Percentiles rank a stretch among this genome's conserved stretches.
Evolutionary conservation across 2,888 invertebrate genomes (phyloP).

Genomic region (Melikaiella ostensackeni): DNA sequence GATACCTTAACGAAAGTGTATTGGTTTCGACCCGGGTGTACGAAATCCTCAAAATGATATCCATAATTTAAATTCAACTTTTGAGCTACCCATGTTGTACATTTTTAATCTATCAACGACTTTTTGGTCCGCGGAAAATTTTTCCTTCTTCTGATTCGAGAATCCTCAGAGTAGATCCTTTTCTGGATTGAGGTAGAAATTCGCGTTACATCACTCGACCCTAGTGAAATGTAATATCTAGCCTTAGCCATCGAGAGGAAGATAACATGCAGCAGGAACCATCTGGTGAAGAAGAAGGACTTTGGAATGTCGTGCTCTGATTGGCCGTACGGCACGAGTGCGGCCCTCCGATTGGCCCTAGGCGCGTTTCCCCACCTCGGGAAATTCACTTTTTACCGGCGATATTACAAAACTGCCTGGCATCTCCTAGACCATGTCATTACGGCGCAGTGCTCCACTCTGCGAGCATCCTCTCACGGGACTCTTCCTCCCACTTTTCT

Average conservation of each 20-base stretch:
- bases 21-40: no score
- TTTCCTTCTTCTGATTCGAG: not conserved
- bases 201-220: slow-evolving; percentile 47
- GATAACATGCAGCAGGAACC: slow-evolving; percentile 46
- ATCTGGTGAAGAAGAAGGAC: slow-evolving; percentile 61
- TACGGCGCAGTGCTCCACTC: slow-evolving; percentile 75
- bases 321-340: slow-evolving; percentile 62
- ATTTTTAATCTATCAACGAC: not conserved
- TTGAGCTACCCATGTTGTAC: not conserved
- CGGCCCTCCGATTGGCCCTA: slow-evolving; percentile 70
- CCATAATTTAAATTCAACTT: no score
- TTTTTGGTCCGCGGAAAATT: not conserved
- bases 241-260: slow-evolving; percentile 46
- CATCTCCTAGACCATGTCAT: slow-evolving; percentile 77
- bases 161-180: not conserved
- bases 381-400: slow-evolving; percentile 76
- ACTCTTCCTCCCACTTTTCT: slow-evolving; percentile 51
- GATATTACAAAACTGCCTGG: slow-evolving; percentile 77
- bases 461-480: slow-evolving; percentile 69
- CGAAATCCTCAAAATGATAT: no score
- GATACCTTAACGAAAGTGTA: no score
- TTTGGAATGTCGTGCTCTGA: slow-evolving; percentile 72
- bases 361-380: slow-evolving; percentile 74
- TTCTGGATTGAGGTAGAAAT: slow-evolving; percentile 1
- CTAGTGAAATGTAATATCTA: slow-evolving; percentile 41